Evolutionary conservation across 2,888 invertebrate species (phyloP), one percentile per base, ranked within the genome.

Genomic region (Drosophila acutilabella): DNA sequence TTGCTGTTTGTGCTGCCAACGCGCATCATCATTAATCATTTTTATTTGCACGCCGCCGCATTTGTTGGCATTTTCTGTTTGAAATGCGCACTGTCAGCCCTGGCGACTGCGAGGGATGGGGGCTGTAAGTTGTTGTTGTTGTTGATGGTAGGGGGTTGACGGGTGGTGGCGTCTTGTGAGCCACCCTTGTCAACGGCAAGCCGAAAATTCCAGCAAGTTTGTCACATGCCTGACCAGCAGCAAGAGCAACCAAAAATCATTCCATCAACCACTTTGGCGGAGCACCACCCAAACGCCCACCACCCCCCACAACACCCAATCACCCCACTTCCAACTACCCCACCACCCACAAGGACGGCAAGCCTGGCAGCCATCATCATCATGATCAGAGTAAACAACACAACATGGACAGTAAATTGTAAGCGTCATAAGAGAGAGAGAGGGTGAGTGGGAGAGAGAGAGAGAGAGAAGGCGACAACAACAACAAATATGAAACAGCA

Each of bases 21-120:
- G 77, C 78, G 87, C 86, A 88, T 88, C 88, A 89, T 82, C 89
- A 89, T 89, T 89, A 89, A 90, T 90, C 90, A 89, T 89, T 89
- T 89, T 89, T 89, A 90, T 90, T 90, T 88, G 90, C 89, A 80
- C 81, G 85, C 87, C 80, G 82, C 83, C 89, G 85, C 86, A 85
- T 87, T 89, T 85, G 84, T 73, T 80, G 88, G 86, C 88, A 82
- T 85, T 85, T 78, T 85, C 76, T 76, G 71, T 78, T 82, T 78
- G 76, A 82, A 84, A 84, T 78, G 78, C 75, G 76, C 79, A 81
- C 81, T 70, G 72, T 80, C 68, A 57, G 56, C 41, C 47, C 66
- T 23, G 54, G 38, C 23, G 38, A 45, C 7, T 36, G 13, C 7
- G 6, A 20, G 6, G 44, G 48, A 47, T 4, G 64, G 41, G 62